Conservation (phyloP, 2,113 vertebrate genomes). For the Lathamus discolor region DNA sequence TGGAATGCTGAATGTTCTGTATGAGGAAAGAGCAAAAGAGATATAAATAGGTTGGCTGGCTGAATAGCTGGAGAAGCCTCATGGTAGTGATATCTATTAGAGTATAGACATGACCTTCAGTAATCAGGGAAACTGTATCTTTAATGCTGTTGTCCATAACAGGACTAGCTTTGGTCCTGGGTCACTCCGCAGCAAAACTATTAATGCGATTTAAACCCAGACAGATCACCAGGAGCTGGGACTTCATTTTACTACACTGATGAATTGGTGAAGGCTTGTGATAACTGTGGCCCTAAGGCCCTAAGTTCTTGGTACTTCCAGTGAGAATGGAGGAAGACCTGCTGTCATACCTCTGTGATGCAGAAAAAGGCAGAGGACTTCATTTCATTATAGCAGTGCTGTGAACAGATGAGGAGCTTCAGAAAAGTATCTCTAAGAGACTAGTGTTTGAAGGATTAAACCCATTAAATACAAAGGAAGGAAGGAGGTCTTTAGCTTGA, state of each 20-base stretch:
- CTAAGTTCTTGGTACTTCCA: not conserved
- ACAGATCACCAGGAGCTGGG: not conserved
- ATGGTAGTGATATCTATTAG: not conserved
- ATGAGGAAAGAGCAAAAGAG: not conserved
- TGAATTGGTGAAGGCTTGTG: not conserved
- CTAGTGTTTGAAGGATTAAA: not conserved
- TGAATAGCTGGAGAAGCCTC: not conserved
- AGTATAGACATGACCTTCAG: not conserved
- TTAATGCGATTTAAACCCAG: not conserved
- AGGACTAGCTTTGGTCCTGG: not conserved
- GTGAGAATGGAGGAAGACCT: not conserved
- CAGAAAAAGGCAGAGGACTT: not conserved
- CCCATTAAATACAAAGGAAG: not conserved
- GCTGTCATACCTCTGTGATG: not conserved
- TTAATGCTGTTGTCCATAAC: not conserved
- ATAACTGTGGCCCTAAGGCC: not conserved
- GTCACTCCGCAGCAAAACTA: not conserved
- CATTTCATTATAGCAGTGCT: not conserved
- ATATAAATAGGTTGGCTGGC: not conserved
- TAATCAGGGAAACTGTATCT: not conserved
- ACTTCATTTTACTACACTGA: not conserved
- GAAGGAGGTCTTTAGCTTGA: not conserved
- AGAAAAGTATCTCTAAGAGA: not conserved
- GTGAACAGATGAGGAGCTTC: not conserved
- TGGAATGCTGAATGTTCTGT: not conserved